Base-by-base conservation (phyloP, 1,140 invertebrate species). In the Holcopasites calliopsidis region DNA sequence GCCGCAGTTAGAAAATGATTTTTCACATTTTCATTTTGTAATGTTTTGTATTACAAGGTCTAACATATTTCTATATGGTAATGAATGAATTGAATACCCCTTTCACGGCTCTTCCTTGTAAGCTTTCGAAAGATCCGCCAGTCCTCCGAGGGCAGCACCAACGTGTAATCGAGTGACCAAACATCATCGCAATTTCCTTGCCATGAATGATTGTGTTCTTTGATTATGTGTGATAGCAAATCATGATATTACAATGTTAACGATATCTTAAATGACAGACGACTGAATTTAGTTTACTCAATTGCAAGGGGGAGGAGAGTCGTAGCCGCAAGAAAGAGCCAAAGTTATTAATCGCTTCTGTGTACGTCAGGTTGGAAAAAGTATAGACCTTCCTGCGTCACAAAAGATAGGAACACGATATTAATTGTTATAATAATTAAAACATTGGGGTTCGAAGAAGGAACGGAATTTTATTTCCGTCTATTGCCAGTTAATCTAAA, bases 111-210 rank as follows among this genome's bases (percentile, higher is more conserved):
- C 8, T 11, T 58, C 10, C 16, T 38, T 21, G 11, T 18, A n/a
- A 10, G 6, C 4, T 71, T 61, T 71, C n/a, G 13, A 71, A 71
- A 50, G 28, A 13, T 33, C 8, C 57, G 69, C 44, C 16, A 50
- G n/a, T 23, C 44, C 11, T 23, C 3, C 2, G 44, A 3, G 50
- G 58, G 58, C 58, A 64, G 47, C 69, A 40, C 33, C 16, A 16
- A 16, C 8, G 13, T 16, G n/a, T 57, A 28, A 28, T 13, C 23
- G 26, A 16, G 11, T 54, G 13, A 28, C 10, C 16, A 11, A 69
- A 8, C 18, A 62, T 47, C 40, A 35, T 49, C 52, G 21, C 21
- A 35, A 38, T 31, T 0, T 52, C 31, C 28, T 58, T 58, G 33
- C 28, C 21, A 47, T 58, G 44, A 21, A 10, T 58, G 31, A 28